These are phyloP conservation scores for Schizopygopsis malacanthus DNA, from an alignment of 2,797 vertebrate genomes.

Conservation along the genomic window DNA sequence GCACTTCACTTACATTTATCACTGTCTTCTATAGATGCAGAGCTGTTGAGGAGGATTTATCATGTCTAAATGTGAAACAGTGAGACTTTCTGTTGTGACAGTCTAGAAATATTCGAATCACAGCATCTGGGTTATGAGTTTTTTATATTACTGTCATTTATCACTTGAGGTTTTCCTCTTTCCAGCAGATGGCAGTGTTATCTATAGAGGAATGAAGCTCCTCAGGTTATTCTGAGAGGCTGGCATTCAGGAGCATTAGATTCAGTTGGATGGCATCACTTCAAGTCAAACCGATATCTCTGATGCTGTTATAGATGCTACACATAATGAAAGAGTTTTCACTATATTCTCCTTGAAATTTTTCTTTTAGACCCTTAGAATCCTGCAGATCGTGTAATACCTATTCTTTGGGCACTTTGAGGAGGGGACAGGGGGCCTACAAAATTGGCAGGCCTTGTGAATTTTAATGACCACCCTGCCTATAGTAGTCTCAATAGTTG, in stretches of 20 bases:
- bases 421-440: not conserved
- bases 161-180: not conserved
- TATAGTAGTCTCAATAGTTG: not conserved
- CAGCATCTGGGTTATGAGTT: not conserved
- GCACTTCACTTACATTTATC: not conserved
- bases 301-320: not conserved
- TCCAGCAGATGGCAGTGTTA: constrained; percentile 46
- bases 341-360: not conserved
- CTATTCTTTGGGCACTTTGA: not conserved
- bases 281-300: not conserved
- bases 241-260: not conserved
- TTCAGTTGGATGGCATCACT: not conserved
- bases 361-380: not conserved
- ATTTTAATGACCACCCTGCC: not conserved
- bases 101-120: constrained; percentile 2
- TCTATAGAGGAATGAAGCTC: not conserved
- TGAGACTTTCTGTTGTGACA: constrained; percentile 17
- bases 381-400: not conserved
- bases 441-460: not conserved
- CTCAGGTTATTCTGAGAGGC: not conserved
- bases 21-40: constrained; percentile 9
- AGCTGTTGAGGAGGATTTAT: constrained; percentile 2
- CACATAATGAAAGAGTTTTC: not conserved
- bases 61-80: not conserved
- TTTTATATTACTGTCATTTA: constrained; percentile 1